phyloP scores from a whole-genome alignment of 92 coral and sea anemone genomes.

The Paramuricea clavata region DNA sequence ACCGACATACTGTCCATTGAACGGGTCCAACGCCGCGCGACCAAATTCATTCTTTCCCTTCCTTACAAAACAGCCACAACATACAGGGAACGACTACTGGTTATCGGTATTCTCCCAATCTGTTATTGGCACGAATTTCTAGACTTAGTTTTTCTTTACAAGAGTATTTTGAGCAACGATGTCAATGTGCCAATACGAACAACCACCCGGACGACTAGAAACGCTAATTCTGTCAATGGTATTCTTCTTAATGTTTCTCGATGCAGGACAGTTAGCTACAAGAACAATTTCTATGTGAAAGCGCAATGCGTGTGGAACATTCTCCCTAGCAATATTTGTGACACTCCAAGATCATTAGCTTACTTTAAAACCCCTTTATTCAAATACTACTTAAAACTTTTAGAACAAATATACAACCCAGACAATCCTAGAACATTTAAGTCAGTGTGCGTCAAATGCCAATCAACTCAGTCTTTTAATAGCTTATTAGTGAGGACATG shows the following conservation, averaged over 20 bases:
- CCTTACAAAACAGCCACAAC: conserved; percentile 41
- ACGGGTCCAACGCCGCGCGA: conserved; percentile 54
- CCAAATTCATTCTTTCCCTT: conserved; percentile 57
- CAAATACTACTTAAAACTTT: no score
- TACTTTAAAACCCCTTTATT: no score
- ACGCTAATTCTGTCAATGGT: conserved; percentile 22
- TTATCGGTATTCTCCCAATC: no score
- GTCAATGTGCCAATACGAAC: not conserved
- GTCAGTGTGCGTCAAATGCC: no score
- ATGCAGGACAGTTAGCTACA: conserved; percentile 23
- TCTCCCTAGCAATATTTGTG: conserved; percentile 51
- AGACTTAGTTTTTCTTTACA: conserved; percentile 41
- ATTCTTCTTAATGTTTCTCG: conserved; percentile 33
- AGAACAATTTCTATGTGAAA: conserved; percentile 56
- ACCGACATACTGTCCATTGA: conserved; percentile 38
- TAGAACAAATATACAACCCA: no score
- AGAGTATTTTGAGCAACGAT: conserved; percentile 32
- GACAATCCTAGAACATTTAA: no score
- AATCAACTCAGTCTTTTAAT: no score
- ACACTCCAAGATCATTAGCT: not conserved
- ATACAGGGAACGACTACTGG: conserved; percentile 42
- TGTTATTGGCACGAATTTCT: not conserved
- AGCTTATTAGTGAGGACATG: no score
- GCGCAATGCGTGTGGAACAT: conserved; percentile 49
- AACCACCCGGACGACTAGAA: conserved; percentile 49